Evolutionary conservation across 2,888 invertebrate genomes (phyloP), one percentile per base, ranked within the genome.

Genomic region (Andrena bucephala): DNA sequence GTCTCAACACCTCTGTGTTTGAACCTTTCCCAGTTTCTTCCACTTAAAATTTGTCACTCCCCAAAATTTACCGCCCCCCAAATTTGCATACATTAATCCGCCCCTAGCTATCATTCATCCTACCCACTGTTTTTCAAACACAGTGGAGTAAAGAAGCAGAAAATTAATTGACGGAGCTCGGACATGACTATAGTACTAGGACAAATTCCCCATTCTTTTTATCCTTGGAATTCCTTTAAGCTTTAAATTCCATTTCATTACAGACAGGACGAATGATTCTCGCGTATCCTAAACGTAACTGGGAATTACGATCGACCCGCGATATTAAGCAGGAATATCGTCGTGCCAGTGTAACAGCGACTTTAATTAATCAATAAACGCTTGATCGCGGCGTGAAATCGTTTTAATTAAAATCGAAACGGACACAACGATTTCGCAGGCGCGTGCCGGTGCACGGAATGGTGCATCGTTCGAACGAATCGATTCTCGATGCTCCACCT

Each of bases 301-400:
- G 20, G 31, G 29, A 70, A 70, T 76, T 50, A 70, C 27, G 13
- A 31, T 54, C 62, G 42, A 50, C 20, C 36, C 36, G 24, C 5
- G 48, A 10, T 20, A 63, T 63, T 16, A 10, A 16, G 27, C 29
- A 6, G 16, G 2, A 16, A 10, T 27, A 29, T 65, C 54, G 63
- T 36, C 42, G 63, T 27, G 27, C 50, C 60, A 6, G 6, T 27
- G 36, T 36, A 36, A 52, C 20, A 29, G 16, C 70, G 20, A 2
- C 7, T 63, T 77, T 77, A 71, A 77, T 77, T 77, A 71, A 65
- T 71, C 54, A 77, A 54, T 65, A 75, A 69, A 69, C 29, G 60
- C 62, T 62, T 62, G 68, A 69, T 75, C 42, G 69, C 69, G 20
- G 20, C 36, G 62, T 24, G 52, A 62, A 75, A 36, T 57, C 65